phyloP scores from a whole-genome alignment of 2,113 vertebrate genomes.

The Vimba vimba region DNA sequence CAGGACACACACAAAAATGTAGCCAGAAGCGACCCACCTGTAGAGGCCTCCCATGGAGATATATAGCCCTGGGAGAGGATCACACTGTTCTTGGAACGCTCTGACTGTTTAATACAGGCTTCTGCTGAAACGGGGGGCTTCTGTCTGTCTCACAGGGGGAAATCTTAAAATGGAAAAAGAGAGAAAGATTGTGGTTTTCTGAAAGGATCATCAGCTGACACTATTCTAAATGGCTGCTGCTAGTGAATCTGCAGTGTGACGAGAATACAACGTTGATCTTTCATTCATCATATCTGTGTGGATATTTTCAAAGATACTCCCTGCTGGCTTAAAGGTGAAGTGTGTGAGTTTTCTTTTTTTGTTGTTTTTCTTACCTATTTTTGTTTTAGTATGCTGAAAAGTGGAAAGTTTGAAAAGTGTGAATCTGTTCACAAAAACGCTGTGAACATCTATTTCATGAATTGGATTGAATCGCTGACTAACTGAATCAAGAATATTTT shows the following conservation, averaged over 20 bases:
- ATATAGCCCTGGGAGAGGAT: slow-evolving; percentile 42
- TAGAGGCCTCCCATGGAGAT: slow-evolving; percentile 34
- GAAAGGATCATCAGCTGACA: slow-evolving; percentile 38
- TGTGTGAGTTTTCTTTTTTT: background rate
- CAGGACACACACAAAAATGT: slow-evolving; percentile 27
- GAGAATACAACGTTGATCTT: slow-evolving; percentile 37
- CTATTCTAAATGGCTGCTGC: slow-evolving; percentile 38
- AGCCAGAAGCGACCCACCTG: slow-evolving; percentile 44
- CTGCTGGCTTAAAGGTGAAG: background rate
- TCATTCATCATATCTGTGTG: slow-evolving; percentile 36
- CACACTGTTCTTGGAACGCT: slow-evolving; percentile 34
- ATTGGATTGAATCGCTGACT: background rate
- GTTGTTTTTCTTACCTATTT: too few species aligned
- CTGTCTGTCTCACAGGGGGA: background rate
- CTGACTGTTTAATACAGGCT: slow-evolving; percentile 47
- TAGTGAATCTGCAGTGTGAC: background rate
- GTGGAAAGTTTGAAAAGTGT: too few species aligned
- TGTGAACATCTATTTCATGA: too few species aligned
- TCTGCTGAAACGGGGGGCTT: slow-evolving; percentile 21
- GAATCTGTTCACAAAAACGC: too few species aligned
- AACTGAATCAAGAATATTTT: background rate
- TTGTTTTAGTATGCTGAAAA: too few species aligned
- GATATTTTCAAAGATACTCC: slow-evolving; percentile 13
- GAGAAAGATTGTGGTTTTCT: slow-evolving; percentile 35
- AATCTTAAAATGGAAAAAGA: background rate